Evolutionary conservation across 1,140 invertebrate species (phyloP).

Genomic region (Bombus ignitus): DNA sequence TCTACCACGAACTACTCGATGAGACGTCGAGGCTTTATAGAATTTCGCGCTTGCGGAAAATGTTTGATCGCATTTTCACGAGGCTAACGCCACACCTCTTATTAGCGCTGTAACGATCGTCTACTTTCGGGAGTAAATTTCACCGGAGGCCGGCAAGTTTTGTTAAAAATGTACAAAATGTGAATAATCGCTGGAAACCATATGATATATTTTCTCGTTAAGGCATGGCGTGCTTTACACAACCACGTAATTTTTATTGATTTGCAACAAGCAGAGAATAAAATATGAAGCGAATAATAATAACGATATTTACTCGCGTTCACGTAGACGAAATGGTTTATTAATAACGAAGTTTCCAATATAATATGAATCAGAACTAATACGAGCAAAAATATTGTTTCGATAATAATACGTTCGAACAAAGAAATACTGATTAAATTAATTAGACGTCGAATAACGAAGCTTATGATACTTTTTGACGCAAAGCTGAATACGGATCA

Average conservation of each 20-base stretch:
- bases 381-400: neutral
- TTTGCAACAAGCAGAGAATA: neutral
- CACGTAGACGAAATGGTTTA: neutral
- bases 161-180: no score
- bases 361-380: neutral
- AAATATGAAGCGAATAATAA: neutral
- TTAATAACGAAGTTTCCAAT: neutral
- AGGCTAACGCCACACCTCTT: no score
- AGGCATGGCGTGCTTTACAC: neutral
- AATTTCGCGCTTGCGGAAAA: neutral
- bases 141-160: no score
- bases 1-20: neutral
- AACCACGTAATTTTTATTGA: neutral
- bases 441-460: neutral
- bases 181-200: no score
- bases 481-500: neutral
- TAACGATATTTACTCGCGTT: neutral
- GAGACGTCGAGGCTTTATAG: neutral
- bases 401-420: neutral
- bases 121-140: no score
- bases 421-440: neutral
- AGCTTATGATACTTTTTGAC: neutral
- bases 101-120: neutral
- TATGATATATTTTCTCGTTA: no score
- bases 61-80: neutral